These are phyloP conservation scores for Drosophila carrolli DNA, from an alignment of 1,140 invertebrate species.

Conservation along the genomic window DNA sequence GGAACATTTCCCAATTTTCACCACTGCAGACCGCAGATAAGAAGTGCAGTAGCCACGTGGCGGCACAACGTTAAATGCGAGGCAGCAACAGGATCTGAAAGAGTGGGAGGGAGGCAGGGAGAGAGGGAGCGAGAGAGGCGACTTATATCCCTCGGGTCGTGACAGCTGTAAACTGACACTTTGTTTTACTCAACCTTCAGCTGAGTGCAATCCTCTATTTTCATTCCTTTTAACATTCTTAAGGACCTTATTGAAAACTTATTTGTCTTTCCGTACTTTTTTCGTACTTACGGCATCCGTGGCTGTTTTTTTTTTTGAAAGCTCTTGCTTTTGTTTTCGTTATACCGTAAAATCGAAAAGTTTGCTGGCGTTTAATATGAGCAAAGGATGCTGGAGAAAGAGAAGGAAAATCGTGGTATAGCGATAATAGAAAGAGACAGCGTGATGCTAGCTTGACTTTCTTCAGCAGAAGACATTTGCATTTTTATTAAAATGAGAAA, in stretches of 20 bases:
- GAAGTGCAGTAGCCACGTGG: constrained; percentile 17
- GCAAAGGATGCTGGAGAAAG: constrained; percentile 9
- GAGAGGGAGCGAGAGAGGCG: background rate
- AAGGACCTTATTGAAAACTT: constrained; percentile 70
- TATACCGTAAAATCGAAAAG: constrained; percentile 66
- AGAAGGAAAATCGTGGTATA: background rate
- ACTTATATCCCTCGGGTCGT: constrained; percentile 18
- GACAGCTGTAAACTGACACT: constrained; percentile 57
- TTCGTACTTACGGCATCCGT: constrained; percentile 7
- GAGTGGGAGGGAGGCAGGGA: background rate
- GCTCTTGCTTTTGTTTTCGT: constrained; percentile 37
- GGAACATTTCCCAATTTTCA: constrained; percentile 1
- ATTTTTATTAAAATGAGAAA: constrained; percentile 81
- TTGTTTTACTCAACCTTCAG: constrained; percentile 44
- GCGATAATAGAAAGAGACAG: constrained; percentile 27
- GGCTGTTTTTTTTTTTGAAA: constrained; percentile 8
- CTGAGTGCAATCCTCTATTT: constrained; percentile 37
- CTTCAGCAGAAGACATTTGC: constrained; percentile 68
- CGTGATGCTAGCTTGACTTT: constrained; percentile 61
- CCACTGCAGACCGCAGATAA: background rate
- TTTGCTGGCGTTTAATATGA: constrained; percentile 68
- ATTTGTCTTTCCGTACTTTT: constrained; percentile 38
- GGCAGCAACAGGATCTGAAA: constrained; percentile 24
- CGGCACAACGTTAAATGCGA: constrained; percentile 11
- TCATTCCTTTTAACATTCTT: constrained; percentile 40